Evolutionary conservation across 2,888 invertebrate species (phyloP).

Genomic region (Ceriagrion tenellum): DNA sequence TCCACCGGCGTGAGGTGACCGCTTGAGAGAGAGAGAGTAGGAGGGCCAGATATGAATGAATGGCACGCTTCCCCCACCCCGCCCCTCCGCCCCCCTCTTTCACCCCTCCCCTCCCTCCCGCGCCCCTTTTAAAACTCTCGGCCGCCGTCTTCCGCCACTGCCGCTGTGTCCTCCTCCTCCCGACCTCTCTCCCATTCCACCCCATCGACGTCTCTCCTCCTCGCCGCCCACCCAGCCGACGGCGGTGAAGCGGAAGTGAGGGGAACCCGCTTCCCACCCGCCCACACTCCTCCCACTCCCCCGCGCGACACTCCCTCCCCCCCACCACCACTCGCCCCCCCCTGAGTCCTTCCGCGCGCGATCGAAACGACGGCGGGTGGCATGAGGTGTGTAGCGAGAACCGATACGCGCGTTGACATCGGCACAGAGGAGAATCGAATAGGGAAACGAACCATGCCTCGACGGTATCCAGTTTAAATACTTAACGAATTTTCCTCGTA

Average conservation of each 20-base stretch:
- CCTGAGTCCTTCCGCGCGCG: not conserved
- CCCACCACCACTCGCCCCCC: constrained; percentile 26
- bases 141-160: too few species aligned
- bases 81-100: not conserved
- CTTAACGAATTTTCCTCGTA: too few species aligned
- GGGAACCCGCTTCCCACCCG: constrained; percentile 29
- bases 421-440: not conserved
- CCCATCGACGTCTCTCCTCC: not conserved
- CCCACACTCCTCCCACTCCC: constrained; percentile 32
- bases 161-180: too few species aligned
- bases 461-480: too few species aligned
- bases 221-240: constrained; percentile 52
- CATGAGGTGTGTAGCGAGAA: not conserved
- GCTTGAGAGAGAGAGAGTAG: constrained; percentile 16
- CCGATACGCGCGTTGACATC: not conserved
- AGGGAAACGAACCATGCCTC: too few species aligned
- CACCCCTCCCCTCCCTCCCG: not conserved
- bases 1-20: constrained; percentile 38
- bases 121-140: too few species aligned
- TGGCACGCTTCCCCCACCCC: constrained; percentile 9
- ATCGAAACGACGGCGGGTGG: constrained; percentile 4
- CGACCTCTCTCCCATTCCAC: not conserved
- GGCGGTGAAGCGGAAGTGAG: constrained; percentile 56
- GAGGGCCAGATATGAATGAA: constrained; percentile 53
- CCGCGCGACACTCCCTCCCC: constrained; percentile 7